Percentiles rank a stretch among this genome's conserved stretches.
Evolutionary conservation across 2,113 vertebrate genomes (phyloP).

Genomic region (Tetrao urogallus): DNA sequence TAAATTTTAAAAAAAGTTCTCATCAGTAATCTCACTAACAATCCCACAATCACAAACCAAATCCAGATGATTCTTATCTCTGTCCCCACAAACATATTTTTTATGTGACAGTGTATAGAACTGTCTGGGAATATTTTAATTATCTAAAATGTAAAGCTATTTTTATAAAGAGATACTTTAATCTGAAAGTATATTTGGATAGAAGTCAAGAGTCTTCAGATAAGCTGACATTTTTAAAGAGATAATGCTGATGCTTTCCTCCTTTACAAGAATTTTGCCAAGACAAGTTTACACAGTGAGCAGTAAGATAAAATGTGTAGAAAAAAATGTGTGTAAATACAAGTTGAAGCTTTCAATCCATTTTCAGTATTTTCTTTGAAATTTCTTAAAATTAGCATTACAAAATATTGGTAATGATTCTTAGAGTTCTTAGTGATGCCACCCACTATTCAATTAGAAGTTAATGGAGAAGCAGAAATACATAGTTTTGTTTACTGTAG

Average conservation of each 20-base stretch:
- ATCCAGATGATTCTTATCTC: constrained; percentile 53
- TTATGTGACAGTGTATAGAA: not conserved
- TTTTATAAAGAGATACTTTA: not conserved
- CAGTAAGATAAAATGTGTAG: not conserved
- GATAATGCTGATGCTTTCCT: not conserved
- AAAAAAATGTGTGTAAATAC: not conserved
- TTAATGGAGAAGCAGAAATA: not conserved
- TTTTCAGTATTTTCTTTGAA: not conserved
- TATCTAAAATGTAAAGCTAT: constrained; percentile 23
- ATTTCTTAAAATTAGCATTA: not conserved
- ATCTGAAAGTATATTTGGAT: constrained; percentile 1
- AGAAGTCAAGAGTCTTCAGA: constrained; percentile 17
- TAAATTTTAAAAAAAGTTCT: not conserved
- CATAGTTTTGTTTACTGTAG: not conserved
- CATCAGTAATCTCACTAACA: not conserved
- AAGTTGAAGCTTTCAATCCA: not conserved
- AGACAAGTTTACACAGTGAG: not conserved
- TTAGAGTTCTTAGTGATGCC: not conserved
- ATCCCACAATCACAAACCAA: constrained; percentile 18
- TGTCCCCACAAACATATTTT: not conserved
- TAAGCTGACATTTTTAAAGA: fast-evolving
- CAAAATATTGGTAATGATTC: not conserved
- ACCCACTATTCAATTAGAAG: not conserved
- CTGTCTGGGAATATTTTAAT: constrained; percentile 37
- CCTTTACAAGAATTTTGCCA: not conserved